Percentiles rank a stretch among this genome's conserved stretches.
Evolutionary conservation across 2,888 invertebrate species (phyloP).

Genomic region (Catocala sponsa): DNA sequence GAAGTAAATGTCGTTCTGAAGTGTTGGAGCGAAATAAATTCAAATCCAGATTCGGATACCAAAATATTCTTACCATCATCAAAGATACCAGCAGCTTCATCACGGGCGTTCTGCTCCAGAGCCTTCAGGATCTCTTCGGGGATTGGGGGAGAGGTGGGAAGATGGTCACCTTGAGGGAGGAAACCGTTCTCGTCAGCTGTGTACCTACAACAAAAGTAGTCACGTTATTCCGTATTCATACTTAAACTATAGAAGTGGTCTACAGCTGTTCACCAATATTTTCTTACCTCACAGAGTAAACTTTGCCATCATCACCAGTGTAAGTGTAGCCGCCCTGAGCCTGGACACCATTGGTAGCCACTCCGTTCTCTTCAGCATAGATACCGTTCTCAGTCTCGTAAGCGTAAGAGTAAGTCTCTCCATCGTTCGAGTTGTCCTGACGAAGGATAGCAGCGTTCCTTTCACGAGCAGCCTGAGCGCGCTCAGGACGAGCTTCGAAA

Average conservation of each 20-base stretch:
- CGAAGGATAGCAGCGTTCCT: conserved; percentile 80
- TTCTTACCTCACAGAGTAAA: conserved; percentile 75
- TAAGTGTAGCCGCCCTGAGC: conserved; percentile 82
- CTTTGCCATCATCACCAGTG: conserved; percentile 80
- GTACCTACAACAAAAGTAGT: neutral
- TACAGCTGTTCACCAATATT: no score
- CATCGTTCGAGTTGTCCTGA: conserved; percentile 74
- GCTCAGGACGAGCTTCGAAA: conserved; percentile 60
- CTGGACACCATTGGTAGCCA: conserved; percentile 78
- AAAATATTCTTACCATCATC: conserved; percentile 68
- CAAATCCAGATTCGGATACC: no score
- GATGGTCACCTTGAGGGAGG: conserved; percentile 75
- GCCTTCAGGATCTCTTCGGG: conserved; percentile 77
- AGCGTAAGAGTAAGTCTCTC: conserved; percentile 74
- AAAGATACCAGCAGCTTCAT: conserved; percentile 78
- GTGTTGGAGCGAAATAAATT: no score
- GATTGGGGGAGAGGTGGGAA: conserved; percentile 77
- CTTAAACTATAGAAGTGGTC: no score
- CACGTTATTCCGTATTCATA: no score
- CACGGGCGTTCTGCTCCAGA: conserved; percentile 76
- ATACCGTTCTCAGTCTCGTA: conserved; percentile 83
- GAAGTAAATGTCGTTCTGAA: no score
- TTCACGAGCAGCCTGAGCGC: conserved; percentile 73
- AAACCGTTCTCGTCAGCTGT: conserved; percentile 70
- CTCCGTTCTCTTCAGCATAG: conserved; percentile 76